phyloP scores from a whole-genome alignment of 2,113 vertebrate species.

The Corythaixoides concolor region DNA sequence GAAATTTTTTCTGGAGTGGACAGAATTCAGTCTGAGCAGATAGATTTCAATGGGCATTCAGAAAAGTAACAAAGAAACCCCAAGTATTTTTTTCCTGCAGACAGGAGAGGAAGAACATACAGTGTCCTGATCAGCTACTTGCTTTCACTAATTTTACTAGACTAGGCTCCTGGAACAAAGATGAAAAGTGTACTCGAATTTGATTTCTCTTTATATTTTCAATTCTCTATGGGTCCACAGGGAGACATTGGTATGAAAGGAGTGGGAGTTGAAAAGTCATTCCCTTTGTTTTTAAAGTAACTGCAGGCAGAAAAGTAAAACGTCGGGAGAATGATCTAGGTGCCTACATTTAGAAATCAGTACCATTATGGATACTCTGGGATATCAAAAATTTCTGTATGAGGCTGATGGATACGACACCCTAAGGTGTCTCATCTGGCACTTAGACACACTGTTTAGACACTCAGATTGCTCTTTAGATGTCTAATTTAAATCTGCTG shows the following conservation, averaged over 20 bases:
- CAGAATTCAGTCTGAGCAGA: background rate
- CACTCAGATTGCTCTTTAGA: background rate
- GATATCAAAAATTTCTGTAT: background rate
- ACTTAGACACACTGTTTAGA: background rate
- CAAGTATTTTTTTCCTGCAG: background rate
- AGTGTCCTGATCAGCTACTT: background rate
- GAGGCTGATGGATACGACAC: background rate
- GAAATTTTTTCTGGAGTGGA: background rate
- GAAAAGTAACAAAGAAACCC: background rate
- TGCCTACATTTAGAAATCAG: background rate
- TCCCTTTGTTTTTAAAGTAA: background rate
- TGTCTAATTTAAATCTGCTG: background rate
- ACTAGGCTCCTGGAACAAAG: background rate
- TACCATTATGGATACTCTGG: background rate
- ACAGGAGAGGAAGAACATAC: background rate
- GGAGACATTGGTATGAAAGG: background rate
- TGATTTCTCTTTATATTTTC: background rate
- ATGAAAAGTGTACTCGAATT: background rate
- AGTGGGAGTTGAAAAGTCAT: fast-evolving
- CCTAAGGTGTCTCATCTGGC: background rate
- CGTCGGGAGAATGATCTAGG: background rate
- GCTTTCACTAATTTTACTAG: background rate
- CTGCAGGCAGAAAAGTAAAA: background rate
- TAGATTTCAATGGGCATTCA: background rate
- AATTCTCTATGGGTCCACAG: background rate